Evolutionary conservation across 2,888 invertebrate genomes (phyloP).

Genomic region (Tetranychus truncatus): DNA sequence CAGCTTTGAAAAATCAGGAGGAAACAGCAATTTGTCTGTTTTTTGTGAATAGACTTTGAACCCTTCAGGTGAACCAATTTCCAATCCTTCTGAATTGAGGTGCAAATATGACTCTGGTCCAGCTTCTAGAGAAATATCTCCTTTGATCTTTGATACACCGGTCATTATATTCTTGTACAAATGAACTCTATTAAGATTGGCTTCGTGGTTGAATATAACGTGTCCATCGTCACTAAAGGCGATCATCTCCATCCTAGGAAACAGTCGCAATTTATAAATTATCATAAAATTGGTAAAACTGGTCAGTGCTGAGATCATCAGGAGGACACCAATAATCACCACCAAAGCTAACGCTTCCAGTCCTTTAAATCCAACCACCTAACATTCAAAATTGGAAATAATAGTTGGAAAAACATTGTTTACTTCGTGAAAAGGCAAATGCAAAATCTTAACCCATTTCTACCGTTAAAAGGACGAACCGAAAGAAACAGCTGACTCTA

Average conservation of each 20-base stretch:
- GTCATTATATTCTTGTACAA: constrained; percentile 16
- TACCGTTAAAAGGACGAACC: too few species aligned
- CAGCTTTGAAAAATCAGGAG: constrained; percentile 16
- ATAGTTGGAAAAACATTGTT: too few species aligned
- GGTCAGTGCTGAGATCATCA: constrained; percentile 22
- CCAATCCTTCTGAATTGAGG: constrained; percentile 15
- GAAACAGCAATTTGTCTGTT: constrained; percentile 17
- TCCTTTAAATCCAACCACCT: constrained; percentile 11
- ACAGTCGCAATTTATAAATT: constrained; percentile 17
- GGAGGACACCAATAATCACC: constrained; percentile 16
- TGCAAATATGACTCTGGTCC: constrained; percentile 15
- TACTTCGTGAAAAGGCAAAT: too few species aligned
- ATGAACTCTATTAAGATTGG: constrained; percentile 13
- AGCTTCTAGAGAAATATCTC: constrained; percentile 15
- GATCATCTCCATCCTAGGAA: constrained; percentile 14
- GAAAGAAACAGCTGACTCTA: too few species aligned
- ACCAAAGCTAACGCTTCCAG: constrained; percentile 20
- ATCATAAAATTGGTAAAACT: constrained; percentile 19
- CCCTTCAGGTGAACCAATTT: constrained; percentile 16
- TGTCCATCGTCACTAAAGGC: constrained; percentile 8
- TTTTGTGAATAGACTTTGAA: constrained; percentile 16
- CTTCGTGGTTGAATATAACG: constrained; percentile 17
- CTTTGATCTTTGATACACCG: constrained; percentile 15
- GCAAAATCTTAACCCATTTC: too few species aligned
- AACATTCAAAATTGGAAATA: too few species aligned